Conservation (phyloP, 2,797 vertebrate species). For the Sebastes nivosus region DNA sequence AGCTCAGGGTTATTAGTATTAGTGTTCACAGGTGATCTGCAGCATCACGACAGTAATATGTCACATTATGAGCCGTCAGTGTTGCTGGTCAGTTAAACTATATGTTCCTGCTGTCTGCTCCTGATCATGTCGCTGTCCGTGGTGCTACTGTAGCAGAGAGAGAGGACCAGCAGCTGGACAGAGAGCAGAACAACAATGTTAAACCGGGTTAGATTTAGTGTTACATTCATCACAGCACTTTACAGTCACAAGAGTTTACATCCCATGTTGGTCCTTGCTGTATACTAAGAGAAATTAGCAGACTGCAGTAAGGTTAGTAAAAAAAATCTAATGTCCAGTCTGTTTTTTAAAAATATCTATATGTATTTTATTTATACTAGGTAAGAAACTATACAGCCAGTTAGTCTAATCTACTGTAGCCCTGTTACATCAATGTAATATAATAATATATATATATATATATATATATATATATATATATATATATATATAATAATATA, state of each 20-base stretch:
- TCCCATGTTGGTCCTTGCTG: not conserved
- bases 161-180: too few species aligned
- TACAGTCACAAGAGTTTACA: not conserved
- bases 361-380: too few species aligned
- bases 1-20: slow-evolving; percentile 21
- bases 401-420: too few species aligned
- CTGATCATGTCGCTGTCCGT: slow-evolving; percentile 40
- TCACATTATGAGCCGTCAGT: rapidly evolving
- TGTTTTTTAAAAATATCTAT: too few species aligned
- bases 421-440: too few species aligned
- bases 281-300: rapidly evolving
- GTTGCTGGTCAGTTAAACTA: not conserved
- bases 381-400: too few species aligned
- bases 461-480: too few species aligned
- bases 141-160: slow-evolving; percentile 29
- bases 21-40: not conserved
- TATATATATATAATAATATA: too few species aligned
- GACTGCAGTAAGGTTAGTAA: not conserved
- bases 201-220: not conserved
- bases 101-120: not conserved
- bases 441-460: too few species aligned
- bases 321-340: too few species aligned
- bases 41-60: not conserved
- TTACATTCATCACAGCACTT: not conserved
- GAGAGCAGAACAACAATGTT: too few species aligned